phyloP scores from a whole-genome alignment of 2,797 vertebrate genomes.

The Muscicapa comitata region DNA sequence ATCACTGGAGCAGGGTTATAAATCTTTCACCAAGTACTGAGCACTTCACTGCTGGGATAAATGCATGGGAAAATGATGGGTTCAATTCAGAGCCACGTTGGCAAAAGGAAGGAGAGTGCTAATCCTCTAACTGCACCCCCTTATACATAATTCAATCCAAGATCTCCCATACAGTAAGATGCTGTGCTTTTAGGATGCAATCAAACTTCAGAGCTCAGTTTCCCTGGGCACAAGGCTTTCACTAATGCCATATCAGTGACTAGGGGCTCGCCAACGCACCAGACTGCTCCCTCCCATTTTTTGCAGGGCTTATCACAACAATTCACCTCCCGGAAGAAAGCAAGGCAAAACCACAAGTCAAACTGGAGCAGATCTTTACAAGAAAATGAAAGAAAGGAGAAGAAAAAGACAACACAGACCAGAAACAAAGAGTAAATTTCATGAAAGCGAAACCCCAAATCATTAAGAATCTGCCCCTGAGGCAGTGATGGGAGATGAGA shows the following conservation, averaged over 20 bases:
- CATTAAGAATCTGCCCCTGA: conserved; percentile 1
- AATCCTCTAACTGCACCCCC: neutral
- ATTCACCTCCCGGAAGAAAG: neutral
- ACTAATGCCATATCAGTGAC: neutral
- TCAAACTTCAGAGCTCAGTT: neutral
- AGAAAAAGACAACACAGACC: neutral
- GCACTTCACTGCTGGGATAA: neutral
- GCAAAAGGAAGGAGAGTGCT: neutral
- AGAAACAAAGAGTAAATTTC: conserved; percentile 25
- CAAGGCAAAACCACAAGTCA: neutral
- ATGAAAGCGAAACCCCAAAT: conserved; percentile 34
- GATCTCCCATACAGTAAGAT: neutral
- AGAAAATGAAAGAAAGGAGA: neutral
- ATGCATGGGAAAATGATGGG: neutral
- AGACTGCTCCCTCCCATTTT: neutral
- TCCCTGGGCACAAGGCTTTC: neutral
- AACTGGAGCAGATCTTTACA: neutral
- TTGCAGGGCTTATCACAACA: neutral
- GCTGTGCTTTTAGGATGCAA: neutral
- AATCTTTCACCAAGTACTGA: neutral
- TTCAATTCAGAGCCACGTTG: neutral
- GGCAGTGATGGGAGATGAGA: conserved; percentile 21
- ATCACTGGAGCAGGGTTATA: neutral
- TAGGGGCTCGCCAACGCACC: neutral
- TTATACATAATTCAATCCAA: neutral